Evolutionary conservation across 2,888 invertebrate species (phyloP), one percentile per base, ranked within the genome.

Genomic region (Idaea dimidiata): DNA sequence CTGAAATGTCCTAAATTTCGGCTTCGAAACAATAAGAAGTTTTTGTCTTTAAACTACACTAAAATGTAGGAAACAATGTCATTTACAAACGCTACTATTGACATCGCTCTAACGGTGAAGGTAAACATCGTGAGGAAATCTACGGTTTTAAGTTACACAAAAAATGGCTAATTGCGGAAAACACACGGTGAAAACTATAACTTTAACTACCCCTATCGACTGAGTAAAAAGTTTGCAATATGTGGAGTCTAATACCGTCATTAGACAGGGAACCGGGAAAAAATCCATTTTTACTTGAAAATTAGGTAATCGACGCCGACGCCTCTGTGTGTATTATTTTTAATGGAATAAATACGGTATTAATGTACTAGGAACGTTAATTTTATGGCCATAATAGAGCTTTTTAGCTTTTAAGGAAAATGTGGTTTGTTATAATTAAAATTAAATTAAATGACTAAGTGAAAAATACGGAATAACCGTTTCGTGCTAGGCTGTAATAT

Each of bases 241-340:
- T 43, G 10, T 14, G 0, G 6, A 1, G 14, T 8, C 6, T 8
- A 14, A 14, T 43, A 76, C 77, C 72, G 68, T 74, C 78, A 79
- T 80, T 81, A 78, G 61, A 57, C 17, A n/a, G 17, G 7, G 62
- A 69, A 73, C 68, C 31, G 68, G 68, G 69, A 76, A 80, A n/a
- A 82, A 83, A 78, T 72, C 72, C 75, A 78, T 79, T 83, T 83
- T 82, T 76, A 75, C 79, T 76, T 79, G 43, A 83, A 87, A 86
- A 87, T 87, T 87, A 83, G 84, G 85, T 87, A 86, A 87, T 86
- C 82, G 81, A 72, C 80, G 75, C 82, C 83, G 76, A 78, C 83
- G 17, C n/a, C 54, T 54, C 54, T 7, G 43, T 43, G 43, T 43
- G 43, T 43, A 43, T 43, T 43, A 43, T 43, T 43, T 43, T 43